Conservation (phyloP, 1,140 invertebrate species). For the Phortica variegata region DNA sequence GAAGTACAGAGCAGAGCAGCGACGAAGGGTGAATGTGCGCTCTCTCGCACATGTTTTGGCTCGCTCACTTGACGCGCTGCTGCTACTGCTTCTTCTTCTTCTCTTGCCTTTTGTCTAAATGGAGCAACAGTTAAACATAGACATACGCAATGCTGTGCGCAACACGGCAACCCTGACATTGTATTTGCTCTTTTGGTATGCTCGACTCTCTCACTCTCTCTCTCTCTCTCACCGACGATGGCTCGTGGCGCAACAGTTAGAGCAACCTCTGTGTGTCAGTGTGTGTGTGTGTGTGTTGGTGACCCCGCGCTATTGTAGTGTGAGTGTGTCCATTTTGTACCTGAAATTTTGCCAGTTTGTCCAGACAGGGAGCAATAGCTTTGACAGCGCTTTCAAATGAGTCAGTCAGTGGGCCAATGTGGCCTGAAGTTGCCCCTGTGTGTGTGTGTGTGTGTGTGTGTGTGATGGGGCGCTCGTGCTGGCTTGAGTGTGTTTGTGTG, state of each 20-base stretch:
- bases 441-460: conserved; percentile 5
- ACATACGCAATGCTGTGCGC: conserved; percentile 21
- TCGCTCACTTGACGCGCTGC: too few species aligned
- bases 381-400: not conserved
- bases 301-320: conserved; percentile 30
- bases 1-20: too few species aligned
- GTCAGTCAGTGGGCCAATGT: conserved; percentile 30
- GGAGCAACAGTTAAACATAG: too few species aligned
- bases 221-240: not conserved
- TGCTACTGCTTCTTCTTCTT: not conserved
- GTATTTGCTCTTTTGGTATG: conserved; percentile 4
- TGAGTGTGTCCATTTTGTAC: conserved; percentile 19
- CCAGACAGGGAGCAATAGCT: not conserved
- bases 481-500: too few species aligned
- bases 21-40: too few species aligned
- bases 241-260: not conserved
- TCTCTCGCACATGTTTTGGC: too few species aligned
- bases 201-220: too few species aligned
- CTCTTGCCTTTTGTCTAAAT: too few species aligned
- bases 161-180: conserved; percentile 42
- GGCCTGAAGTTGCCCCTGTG: too few species aligned
- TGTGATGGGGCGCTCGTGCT: too few species aligned
- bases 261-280: conserved; percentile 1
- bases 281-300: conserved; percentile 9
- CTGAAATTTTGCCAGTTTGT: conserved; percentile 28